phyloP scores from a whole-genome alignment of 2,113 vertebrate genomes.

The Bucco capensis region DNA sequence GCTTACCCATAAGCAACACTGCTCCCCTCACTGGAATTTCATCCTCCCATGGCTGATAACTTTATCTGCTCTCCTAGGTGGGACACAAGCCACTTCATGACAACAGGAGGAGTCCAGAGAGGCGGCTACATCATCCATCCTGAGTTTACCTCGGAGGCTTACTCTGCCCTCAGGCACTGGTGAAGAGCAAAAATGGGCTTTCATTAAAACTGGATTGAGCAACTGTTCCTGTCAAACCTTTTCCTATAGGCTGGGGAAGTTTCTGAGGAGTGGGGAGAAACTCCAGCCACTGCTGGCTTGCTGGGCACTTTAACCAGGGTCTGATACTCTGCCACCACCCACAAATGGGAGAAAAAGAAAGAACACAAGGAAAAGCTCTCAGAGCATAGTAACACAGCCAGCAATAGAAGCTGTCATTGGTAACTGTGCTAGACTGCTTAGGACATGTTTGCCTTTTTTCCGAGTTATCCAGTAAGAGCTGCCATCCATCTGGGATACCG shows the following conservation, averaged over 20 bases:
- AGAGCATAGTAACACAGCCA: background rate
- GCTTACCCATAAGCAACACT: background rate
- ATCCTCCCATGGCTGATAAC: background rate
- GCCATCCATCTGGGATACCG: background rate
- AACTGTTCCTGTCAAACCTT: background rate
- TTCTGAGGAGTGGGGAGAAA: background rate
- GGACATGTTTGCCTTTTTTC: background rate
- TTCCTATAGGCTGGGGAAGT: background rate
- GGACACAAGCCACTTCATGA: conserved; percentile 64
- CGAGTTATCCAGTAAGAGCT: background rate
- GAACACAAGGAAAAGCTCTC: background rate
- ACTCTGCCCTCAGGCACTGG: background rate
- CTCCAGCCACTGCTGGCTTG: rapidly evolving
- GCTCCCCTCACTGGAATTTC: background rate
- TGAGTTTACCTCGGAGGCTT: conserved; percentile 50
- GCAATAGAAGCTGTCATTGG: background rate
- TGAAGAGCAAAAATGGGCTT: background rate
- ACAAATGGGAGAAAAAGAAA: background rate
- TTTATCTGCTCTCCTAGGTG: conserved; percentile 52
- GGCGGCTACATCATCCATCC: conserved; percentile 60
- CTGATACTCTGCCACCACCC: background rate
- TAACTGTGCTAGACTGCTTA: background rate
- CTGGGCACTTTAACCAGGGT: background rate
- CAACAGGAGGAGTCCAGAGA: conserved; percentile 14
- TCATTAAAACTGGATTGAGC: background rate